phyloP scores from a whole-genome alignment of 2,888 invertebrate genomes.

The Lamellibrachia columna region DNA sequence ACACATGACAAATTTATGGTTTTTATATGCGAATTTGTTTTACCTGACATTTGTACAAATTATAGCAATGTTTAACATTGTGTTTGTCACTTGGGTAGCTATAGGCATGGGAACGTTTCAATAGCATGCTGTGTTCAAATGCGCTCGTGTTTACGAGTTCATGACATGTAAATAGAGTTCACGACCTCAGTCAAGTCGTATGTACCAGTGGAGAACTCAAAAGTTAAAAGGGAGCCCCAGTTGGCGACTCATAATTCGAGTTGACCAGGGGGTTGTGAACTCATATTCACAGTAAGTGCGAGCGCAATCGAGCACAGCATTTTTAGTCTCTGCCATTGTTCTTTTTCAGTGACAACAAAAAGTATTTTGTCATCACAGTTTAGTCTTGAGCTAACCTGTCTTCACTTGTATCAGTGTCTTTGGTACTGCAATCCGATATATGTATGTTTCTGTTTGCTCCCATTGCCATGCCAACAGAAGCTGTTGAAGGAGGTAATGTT shows the following conservation, averaged over 20 bases:
- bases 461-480: conserved; percentile 1
- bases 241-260: too few relatives aligned
- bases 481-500: neutral
- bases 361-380: neutral
- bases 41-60: neutral
- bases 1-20: neutral
- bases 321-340: too few relatives aligned
- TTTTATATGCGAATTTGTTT: neutral
- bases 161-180: too few relatives aligned
- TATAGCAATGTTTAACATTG: neutral
- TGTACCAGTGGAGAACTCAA: too few relatives aligned
- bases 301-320: too few relatives aligned
- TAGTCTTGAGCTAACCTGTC: neutral
- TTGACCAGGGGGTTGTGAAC: too few relatives aligned
- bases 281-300: too few relatives aligned
- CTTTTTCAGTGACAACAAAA: too few relatives aligned
- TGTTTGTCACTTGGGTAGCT: neutral
- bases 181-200: too few relatives aligned
- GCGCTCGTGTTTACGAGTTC: too few relatives aligned
- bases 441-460: neutral
- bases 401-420: neutral
- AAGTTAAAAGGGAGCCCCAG: too few relatives aligned
- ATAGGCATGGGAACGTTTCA: neutral
- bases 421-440: neutral
- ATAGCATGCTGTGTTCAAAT: too few relatives aligned